Evolutionary conservation across 2,797 vertebrate genomes (phyloP).

Genomic region (Crax fasciolata): DNA sequence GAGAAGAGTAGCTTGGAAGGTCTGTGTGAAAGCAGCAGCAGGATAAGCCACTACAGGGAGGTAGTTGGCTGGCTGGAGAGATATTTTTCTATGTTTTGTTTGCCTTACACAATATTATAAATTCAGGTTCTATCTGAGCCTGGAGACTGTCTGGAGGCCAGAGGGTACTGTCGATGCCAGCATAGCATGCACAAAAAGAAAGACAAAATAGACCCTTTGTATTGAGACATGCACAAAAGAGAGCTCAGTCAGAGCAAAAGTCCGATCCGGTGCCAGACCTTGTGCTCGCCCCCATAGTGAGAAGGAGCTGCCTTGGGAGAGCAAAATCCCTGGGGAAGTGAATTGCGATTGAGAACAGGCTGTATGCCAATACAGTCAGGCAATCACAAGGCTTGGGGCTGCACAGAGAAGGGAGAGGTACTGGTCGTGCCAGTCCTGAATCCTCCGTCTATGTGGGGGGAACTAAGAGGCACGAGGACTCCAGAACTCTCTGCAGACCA

Average conservation of each 20-base stretch:
- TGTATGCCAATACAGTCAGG: too few relatives aligned
- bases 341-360: neutral
- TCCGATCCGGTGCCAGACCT: neutral
- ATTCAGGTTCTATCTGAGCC: neutral
- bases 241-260: neutral
- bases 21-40: rapidly evolving
- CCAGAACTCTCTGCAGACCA: neutral
- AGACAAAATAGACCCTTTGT: neutral
- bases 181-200: neutral
- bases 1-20: neutral
- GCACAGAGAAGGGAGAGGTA: rapidly evolving
- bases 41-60: neutral
- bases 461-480: neutral
- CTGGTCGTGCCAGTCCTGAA: neutral
- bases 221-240: neutral
- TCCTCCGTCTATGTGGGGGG: rapidly evolving
- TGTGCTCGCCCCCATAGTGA: neutral
- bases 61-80: neutral
- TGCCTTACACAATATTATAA: neutral
- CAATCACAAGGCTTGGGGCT: neutral
- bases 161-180: neutral
- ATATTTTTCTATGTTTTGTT: rapidly evolving
- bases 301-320: neutral
- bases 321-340: neutral
- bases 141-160: neutral